phyloP scores from a whole-genome alignment of 2,113 vertebrate species.

The Salvelinus alpinus region DNA sequence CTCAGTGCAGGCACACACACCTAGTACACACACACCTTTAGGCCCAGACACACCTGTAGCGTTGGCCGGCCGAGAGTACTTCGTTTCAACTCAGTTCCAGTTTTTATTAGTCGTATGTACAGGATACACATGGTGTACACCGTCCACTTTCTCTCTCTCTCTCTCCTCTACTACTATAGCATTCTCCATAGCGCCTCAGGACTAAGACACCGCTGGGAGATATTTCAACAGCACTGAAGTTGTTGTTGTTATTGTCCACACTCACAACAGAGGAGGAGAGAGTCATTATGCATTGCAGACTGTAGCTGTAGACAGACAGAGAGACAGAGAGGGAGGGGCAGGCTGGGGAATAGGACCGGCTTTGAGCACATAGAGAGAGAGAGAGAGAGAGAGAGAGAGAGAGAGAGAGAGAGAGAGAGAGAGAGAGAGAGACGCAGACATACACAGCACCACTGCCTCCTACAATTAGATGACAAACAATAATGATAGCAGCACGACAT shows the following conservation, averaged over 20 bases:
- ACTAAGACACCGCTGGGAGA: too few relatives aligned
- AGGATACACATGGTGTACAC: too few relatives aligned
- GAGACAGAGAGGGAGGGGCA: too few relatives aligned
- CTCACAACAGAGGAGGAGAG: too few relatives aligned
- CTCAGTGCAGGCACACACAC: background rate
- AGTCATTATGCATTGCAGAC: too few relatives aligned
- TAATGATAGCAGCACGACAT: background rate
- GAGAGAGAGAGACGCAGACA: background rate
- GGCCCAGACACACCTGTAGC: background rate
- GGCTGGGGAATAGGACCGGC: too few relatives aligned
- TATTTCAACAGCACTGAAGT: too few relatives aligned
- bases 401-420: too few relatives aligned
- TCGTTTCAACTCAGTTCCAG: conserved; percentile 48
- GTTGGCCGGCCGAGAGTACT: background rate
- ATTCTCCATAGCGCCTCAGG: background rate
- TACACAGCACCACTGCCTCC: background rate
- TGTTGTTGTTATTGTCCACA: too few relatives aligned
- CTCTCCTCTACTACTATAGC: conserved; percentile 10
- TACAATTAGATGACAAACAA: too few relatives aligned
- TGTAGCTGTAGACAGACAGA: too few relatives aligned
- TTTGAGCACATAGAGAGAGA: background rate
- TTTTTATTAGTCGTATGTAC: too few relatives aligned
- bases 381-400: background rate
- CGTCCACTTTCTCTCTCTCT: conserved; percentile 11
- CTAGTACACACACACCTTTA: background rate